Evolutionary conservation across 2,113 vertebrate genomes (phyloP).

Genomic region (Lipophrys pholis): DNA sequence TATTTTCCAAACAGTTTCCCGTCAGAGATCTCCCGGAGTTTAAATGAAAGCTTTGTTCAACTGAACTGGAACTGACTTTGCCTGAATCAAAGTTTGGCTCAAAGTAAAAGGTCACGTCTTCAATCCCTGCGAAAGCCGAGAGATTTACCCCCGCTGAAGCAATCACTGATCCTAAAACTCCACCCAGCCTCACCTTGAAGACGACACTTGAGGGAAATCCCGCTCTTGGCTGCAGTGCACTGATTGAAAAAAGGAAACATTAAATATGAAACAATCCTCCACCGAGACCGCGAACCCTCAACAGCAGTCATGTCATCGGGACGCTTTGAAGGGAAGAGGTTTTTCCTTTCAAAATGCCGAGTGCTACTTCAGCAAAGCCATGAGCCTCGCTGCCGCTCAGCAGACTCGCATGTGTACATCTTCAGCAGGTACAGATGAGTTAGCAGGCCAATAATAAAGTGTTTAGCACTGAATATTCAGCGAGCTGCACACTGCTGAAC

Average conservation of each 20-base stretch:
- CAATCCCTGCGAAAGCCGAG: background rate
- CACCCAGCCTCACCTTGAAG: background rate
- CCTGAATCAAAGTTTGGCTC: background rate
- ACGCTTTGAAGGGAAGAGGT: background rate
- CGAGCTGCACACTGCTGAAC: conserved; percentile 58
- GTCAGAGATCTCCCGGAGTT: too few relatives aligned
- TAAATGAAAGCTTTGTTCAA: background rate
- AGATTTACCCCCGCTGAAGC: background rate
- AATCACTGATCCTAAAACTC: background rate
- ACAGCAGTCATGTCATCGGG: conserved; percentile 5
- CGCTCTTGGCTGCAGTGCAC: background rate
- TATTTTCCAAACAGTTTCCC: too few relatives aligned
- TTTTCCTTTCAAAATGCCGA: conserved; percentile 33
- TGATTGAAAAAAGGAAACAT: background rate
- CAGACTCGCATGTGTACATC: conserved; percentile 15
- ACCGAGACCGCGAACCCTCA: background rate
- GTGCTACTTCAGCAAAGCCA: conserved; percentile 45
- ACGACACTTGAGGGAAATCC: background rate
- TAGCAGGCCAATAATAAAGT: conserved; percentile 57
- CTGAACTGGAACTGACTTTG: background rate
- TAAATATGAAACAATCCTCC: conserved; percentile 10
- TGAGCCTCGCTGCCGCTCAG: conserved; percentile 26
- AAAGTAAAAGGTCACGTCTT: background rate
- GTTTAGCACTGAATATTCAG: conserved; percentile 70
- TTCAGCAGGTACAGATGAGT: conserved; percentile 58